These are phyloP conservation scores for Lophius piscatorius DNA, from an alignment of 2,113 vertebrate species.

Conservation along the genomic window DNA sequence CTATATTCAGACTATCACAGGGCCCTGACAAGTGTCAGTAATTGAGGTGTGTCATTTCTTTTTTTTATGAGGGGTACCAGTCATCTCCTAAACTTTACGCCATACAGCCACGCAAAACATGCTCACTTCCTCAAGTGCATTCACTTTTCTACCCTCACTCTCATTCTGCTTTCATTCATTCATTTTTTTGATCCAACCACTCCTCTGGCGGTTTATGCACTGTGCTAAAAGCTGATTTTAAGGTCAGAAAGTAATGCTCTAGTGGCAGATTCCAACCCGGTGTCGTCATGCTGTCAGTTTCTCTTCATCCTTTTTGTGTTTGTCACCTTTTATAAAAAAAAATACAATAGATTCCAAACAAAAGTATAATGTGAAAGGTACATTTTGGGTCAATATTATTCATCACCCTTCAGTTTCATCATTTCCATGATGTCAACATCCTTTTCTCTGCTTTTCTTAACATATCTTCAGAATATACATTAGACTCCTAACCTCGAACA, in stretches of 20 bases:
- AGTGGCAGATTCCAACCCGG: conserved; percentile 31
- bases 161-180: conserved; percentile 21
- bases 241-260: conserved; percentile 50
- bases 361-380: conserved; percentile 3
- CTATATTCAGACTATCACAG: conserved; percentile 57
- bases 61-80: conserved; percentile 25
- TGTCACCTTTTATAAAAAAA: conserved; percentile 21
- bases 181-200: conserved; percentile 26
- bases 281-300: conserved; percentile 19
- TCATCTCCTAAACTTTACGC: conserved; percentile 18
- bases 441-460: conserved; percentile 20
- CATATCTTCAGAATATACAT: no score
- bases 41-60: conserved; percentile 63
- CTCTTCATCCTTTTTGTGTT: conserved; percentile 9
- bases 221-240: conserved; percentile 38
- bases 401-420: conserved; percentile 20
- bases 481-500: no score
- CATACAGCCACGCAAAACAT: conserved; percentile 5
- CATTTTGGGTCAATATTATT: conserved; percentile 18
- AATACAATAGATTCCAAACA: conserved; percentile 22
- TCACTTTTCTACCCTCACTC: conserved; percentile 17
- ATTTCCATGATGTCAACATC: conserved; percentile 8
- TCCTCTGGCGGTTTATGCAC: conserved; percentile 22
- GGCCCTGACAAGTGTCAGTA: conserved; percentile 58
- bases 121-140: neutral